Percentiles rank a stretch among this genome's conserved stretches.
Evolutionary conservation across 2,797 vertebrate genomes (phyloP).

Genomic region (Rhabdophis nuchalis): DNA sequence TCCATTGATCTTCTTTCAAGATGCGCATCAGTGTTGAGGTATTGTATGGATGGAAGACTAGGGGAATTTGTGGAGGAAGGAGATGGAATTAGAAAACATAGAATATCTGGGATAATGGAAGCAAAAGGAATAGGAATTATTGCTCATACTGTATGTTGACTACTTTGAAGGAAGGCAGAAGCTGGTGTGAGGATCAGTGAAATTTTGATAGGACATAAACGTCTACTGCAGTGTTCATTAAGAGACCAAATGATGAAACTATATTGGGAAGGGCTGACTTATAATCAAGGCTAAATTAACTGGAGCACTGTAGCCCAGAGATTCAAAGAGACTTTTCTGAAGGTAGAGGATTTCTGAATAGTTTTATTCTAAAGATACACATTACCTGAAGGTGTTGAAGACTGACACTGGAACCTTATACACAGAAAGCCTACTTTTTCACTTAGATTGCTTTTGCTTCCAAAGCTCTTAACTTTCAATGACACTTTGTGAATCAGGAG

Average conservation of each 20-base stretch:
- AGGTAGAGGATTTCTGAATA: background rate
- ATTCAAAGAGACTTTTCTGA: background rate
- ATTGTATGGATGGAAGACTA: background rate
- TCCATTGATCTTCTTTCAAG: background rate
- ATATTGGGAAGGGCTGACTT: constrained; percentile 18
- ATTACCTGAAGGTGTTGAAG: background rate
- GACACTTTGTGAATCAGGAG: background rate
- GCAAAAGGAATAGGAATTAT: background rate
- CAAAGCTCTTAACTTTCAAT: background rate
- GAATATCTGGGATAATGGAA: background rate
- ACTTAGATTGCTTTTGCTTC: background rate
- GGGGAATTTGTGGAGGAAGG: background rate
- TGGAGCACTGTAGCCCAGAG: constrained; percentile 12
- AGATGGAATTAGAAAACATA: background rate
- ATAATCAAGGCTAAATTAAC: constrained; percentile 47
- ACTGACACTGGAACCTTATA: background rate
- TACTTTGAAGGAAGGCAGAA: background rate
- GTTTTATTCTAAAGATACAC: background rate
- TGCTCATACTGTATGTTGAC: background rate
- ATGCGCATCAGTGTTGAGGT: background rate
- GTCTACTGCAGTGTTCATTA: background rate
- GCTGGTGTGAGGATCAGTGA: background rate
- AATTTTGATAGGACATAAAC: background rate
- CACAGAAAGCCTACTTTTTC: background rate
- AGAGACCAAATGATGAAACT: background rate